Conservation (phyloP, 2,888 invertebrate genomes). For the Orthonychiurus folsomi region DNA sequence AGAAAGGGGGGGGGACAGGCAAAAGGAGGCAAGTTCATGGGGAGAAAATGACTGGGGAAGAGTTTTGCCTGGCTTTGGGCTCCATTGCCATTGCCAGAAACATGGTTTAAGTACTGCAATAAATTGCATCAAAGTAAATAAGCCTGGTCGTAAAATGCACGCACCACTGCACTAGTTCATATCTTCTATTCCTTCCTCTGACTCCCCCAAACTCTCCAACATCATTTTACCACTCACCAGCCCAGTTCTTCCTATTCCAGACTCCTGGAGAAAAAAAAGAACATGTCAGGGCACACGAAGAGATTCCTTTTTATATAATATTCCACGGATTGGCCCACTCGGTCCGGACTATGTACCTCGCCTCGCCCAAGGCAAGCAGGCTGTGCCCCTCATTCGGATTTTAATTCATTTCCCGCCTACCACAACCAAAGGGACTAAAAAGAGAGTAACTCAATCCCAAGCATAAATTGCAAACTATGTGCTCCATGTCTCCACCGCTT, state of each 20-base stretch:
- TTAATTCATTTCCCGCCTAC: slow-evolving; percentile 1
- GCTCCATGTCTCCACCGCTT: too few relatives aligned
- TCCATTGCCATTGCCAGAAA: not conserved
- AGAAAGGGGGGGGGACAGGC: too few relatives aligned
- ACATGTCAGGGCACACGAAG: too few relatives aligned
- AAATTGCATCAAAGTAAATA: slow-evolving; percentile 28
- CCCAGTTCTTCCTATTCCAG: not conserved
- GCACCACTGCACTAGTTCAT: slow-evolving; percentile 15
- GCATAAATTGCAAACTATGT: not conserved
- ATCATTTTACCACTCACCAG: not conserved
- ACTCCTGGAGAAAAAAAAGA: too few relatives aligned
- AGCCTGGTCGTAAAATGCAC: slow-evolving; percentile 29
- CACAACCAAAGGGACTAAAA: too few relatives aligned
- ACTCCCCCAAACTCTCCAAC: too few relatives aligned
- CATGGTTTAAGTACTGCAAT: slow-evolving; percentile 16
- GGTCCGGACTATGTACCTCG: too few relatives aligned
- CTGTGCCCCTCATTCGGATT: not conserved
- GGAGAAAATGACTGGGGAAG: too few relatives aligned
- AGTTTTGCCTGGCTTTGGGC: not conserved
- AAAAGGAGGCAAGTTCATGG: too few relatives aligned
- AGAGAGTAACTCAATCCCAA: not conserved
- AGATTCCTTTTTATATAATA: not conserved
- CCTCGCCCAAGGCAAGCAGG: too few relatives aligned
- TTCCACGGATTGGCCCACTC: not conserved
- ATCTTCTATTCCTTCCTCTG: not conserved